These are phyloP conservation scores for Sebastes goodei DNA, from an alignment of 2,797 vertebrate species.

Conservation along the genomic window DNA sequence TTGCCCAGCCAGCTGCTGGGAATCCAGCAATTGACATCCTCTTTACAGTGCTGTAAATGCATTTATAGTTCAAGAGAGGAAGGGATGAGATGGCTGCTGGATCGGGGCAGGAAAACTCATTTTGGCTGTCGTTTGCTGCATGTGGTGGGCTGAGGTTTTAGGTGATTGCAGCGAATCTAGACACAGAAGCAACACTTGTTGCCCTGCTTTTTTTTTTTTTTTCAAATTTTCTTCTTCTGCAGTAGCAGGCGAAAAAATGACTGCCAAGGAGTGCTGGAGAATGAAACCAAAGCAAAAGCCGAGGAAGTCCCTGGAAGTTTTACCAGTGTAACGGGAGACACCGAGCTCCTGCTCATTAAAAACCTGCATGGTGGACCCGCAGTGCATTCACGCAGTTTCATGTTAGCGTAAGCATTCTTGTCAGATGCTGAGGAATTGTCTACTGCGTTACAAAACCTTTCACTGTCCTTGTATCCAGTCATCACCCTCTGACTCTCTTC, in stretches of 20 bases:
- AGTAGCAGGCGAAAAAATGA: neutral
- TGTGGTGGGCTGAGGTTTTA: conserved; percentile 22
- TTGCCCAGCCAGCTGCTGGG: conserved; percentile 71
- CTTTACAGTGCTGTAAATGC: conserved; percentile 83
- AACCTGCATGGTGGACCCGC: neutral
- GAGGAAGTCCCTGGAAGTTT: neutral
- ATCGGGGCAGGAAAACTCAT: conserved; percentile 58
- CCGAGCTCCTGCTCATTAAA: conserved; percentile 37
- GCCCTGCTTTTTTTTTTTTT: neutral
- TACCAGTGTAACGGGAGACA: conserved; percentile 41
- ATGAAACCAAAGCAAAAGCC: conserved; percentile 3
- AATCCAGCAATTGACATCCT: conserved; percentile 74
- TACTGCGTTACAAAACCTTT: neutral
- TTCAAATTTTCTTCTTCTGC: neutral
- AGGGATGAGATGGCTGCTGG: conserved; percentile 56
- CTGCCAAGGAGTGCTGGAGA: conserved; percentile 6
- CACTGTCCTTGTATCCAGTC: neutral
- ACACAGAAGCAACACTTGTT: conserved; percentile 21
- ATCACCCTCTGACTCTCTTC: neutral
- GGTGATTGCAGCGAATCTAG: conserved; percentile 27
- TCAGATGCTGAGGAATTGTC: conserved; percentile 20
- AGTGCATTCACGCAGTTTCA: neutral
- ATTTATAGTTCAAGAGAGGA: conserved; percentile 74
- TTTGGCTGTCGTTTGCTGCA: conserved; percentile 45
- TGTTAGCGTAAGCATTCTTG: neutral